Percentiles rank a stretch among this genome's conserved stretches.
These are phyloP conservation scores for Oeneis ivallda DNA, from an alignment of 2,888 invertebrate genomes.

Conservation along the genomic window DNA sequence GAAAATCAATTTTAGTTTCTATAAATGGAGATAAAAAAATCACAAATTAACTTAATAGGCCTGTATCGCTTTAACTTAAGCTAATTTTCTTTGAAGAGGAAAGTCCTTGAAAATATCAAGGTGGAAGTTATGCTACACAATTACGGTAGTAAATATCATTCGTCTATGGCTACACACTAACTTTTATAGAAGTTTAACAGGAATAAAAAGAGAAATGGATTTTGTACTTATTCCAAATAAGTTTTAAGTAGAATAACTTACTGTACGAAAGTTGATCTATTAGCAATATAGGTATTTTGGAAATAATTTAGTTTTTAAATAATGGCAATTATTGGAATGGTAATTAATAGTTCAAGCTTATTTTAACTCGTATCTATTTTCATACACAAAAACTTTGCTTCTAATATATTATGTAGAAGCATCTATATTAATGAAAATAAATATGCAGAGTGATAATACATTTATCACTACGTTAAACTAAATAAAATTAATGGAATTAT, in stretches of 20 bases:
- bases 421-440: not conserved
- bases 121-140: not conserved
- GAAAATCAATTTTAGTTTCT: too few species aligned
- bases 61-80: not conserved
- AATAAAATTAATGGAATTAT: not conserved
- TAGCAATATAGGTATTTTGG: not conserved
- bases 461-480: not conserved
- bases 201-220: conserved; percentile 9
- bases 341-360: too few species aligned
- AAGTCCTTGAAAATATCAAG: conserved; percentile 8
- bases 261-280: not conserved
- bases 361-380: too few species aligned
- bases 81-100: not conserved
- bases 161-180: too few species aligned
- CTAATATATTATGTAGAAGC: not conserved
- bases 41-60: not conserved
- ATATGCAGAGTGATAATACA: not conserved
- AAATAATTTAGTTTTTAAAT: not conserved
- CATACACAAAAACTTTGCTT: not conserved
- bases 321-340: too few species aligned
- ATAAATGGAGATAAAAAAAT: too few species aligned
- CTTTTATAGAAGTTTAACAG: conserved; percentile 4
- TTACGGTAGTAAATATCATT: too few species aligned
- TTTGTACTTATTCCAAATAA: conserved; percentile 8
- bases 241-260: not conserved